phyloP scores from a whole-genome alignment of 1,140 invertebrate genomes.

The Pteromalus puparum region DNA sequence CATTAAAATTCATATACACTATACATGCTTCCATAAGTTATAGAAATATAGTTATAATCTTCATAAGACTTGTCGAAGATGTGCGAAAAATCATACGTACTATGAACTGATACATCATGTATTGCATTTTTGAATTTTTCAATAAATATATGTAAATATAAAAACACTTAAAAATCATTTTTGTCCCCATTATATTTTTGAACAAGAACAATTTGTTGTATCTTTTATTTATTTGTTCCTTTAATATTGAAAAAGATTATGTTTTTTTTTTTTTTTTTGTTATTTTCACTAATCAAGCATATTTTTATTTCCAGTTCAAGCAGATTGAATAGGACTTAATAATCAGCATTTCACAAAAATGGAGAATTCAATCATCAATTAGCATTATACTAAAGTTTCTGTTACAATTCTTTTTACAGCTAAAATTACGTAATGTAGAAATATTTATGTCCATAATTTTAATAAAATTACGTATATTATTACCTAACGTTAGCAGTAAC shows the following conservation, averaged over 20 bases:
- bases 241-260: not conserved
- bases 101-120: not conserved
- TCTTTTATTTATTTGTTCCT: not conserved
- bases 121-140: not conserved
- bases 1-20: not conserved
- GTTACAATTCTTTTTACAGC: not conserved
- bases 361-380: not conserved
- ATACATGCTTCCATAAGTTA: not conserved
- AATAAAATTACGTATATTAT: too few relatives aligned
- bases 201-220: too few relatives aligned
- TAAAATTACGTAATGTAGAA: not conserved
- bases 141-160: slow-evolving; percentile 6
- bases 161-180: not conserved
- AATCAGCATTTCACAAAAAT: not conserved
- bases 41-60: not conserved
- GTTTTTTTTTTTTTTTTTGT: not conserved
- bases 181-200: too few relatives aligned
- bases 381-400: not conserved
- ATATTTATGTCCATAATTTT: too few relatives aligned
- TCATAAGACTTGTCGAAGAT: not conserved
- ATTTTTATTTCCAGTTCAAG: not conserved
- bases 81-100: not conserved
- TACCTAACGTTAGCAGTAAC: too few relatives aligned
- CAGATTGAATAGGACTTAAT: not conserved
- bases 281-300: not conserved